These are phyloP conservation scores for Acipenser ruthenus DNA, from an alignment of 2,797 vertebrate genomes.

Conservation along the genomic window DNA sequence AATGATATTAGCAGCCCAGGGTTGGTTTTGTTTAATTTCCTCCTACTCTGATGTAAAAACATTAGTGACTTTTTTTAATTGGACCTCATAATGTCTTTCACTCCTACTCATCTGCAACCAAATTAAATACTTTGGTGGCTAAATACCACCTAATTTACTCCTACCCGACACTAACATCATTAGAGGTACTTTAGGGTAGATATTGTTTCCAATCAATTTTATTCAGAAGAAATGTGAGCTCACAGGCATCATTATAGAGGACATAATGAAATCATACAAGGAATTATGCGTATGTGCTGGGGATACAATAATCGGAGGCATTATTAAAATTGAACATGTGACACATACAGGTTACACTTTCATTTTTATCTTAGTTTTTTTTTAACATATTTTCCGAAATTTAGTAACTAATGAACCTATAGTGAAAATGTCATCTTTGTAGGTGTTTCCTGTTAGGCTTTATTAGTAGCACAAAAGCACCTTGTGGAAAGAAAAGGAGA, in stretches of 20 bases:
- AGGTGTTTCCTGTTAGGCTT: too few species aligned
- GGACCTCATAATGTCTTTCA: slow-evolving; percentile 80
- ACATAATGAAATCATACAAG: slow-evolving; percentile 87
- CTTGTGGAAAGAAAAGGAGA: too few species aligned
- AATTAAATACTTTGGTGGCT: slow-evolving; percentile 91
- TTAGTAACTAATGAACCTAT: too few species aligned
- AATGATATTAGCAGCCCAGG: slow-evolving; percentile 87
- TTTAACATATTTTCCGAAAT: too few species aligned
- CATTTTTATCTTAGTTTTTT: too few species aligned
- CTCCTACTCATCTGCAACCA: slow-evolving; percentile 81
- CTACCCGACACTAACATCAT: slow-evolving; percentile 86
- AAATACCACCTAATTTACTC: slow-evolving; percentile 89
- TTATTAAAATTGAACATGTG: slow-evolving; percentile 74
- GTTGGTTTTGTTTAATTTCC: slow-evolving; percentile 95
- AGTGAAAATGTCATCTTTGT: too few species aligned
- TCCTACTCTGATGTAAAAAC: slow-evolving; percentile 98
- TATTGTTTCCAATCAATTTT: slow-evolving; percentile 96
- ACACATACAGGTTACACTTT: too few species aligned
- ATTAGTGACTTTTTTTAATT: slow-evolving; percentile 84
- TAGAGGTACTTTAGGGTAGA: slow-evolving; percentile 87
- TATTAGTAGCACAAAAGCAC: too few species aligned
- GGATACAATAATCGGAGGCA: slow-evolving; percentile 61
- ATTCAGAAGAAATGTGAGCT: slow-evolving; percentile 87
- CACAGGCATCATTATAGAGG: slow-evolving; percentile 82
- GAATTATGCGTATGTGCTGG: slow-evolving; percentile 61